Percentiles rank a stretch among this genome's conserved stretches.
These are phyloP conservation scores for Chrysaora quinquecirrha DNA, from an alignment of 30 jellyfish, hydroid and myxozoan genomes.

Conservation along the genomic window DNA sequence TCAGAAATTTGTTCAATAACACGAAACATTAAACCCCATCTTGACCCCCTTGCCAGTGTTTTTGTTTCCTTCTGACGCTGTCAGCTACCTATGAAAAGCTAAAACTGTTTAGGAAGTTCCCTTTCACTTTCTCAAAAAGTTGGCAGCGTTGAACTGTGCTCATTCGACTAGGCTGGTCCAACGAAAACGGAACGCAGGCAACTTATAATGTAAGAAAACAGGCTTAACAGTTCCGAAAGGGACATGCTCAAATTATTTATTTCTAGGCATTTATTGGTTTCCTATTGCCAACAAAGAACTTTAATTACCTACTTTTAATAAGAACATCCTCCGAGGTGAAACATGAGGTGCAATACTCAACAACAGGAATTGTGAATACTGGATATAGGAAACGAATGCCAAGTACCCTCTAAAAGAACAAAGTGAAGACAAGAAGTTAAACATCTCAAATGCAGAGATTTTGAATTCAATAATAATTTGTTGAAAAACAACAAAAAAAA, in stretches of 20 bases:
- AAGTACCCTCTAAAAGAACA: conserved; percentile 51
- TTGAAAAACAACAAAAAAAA: too few relatives aligned
- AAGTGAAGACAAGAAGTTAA: not conserved
- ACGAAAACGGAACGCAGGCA: not conserved
- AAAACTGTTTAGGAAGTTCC: too few relatives aligned
- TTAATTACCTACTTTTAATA: conserved; percentile 16
- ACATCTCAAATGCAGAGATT: too few relatives aligned
- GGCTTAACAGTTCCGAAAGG: not conserved
- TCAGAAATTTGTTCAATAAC: too few relatives aligned
- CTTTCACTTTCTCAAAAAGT: too few relatives aligned
- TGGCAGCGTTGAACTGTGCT: not conserved
- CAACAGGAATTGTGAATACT: conserved; percentile 56
- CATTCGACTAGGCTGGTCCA: not conserved
- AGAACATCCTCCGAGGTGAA: conserved; percentile 51
- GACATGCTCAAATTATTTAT: not conserved
- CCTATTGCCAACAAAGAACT: too few relatives aligned
- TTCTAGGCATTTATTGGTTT: too few relatives aligned
- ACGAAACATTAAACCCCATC: too few relatives aligned
- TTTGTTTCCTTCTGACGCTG: too few relatives aligned
- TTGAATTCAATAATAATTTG: too few relatives aligned
- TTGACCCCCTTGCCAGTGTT: too few relatives aligned
- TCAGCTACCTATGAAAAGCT: too few relatives aligned
- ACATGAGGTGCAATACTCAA: conserved; percentile 33
- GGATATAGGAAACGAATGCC: conserved; percentile 80
- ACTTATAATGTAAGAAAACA: not conserved